Base-by-base conservation (phyloP, 23 tunicate species). In the Oikopleura albicans region DNA sequence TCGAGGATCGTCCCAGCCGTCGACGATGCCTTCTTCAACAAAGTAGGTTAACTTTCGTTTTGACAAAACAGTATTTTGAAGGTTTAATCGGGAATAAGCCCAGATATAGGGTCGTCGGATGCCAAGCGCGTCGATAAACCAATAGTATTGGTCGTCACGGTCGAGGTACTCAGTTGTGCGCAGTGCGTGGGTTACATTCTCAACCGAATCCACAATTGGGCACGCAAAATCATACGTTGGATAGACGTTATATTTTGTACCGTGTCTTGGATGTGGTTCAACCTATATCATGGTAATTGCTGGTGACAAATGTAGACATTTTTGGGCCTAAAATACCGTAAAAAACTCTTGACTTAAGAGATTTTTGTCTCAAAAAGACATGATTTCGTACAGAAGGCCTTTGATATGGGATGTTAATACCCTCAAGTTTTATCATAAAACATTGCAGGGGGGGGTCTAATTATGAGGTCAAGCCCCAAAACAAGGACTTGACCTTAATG, bases 1-100 rank as follows among this genome's bases (percentile, higher is more conserved):
- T 57, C 99, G 87, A 41, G 99, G 96, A 66, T 95, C 99, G 39
- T 95, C 99, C 99, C 99, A 95, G 40, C 99, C 99, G 83, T 95
- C 99, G 4, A 95, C 99, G 33, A 86, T 41, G 39, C 91, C 91
- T 41, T 88, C 87, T 28, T 95, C 88, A 28, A 95, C 99, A 79
- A 95, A 91, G 86, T 88, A 90, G 0, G 99, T 95, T 38, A 95
- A 49, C 75, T 95, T 95, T 41, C 99, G 83, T 40, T 95, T 95
- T 83, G 96, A 90, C 1, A 95, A 84, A 39, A 95, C 91, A 27
- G 99, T 95, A 88, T 95, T 90, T 40, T 90, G 96, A n/a, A 95
- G 90, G 83, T 95, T 95, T 0, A 95, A 85, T 4, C 99, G 96
- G 4, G 79, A 71, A n/a, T 71, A 71, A 71, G 79, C 29, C 79